A percentile compares a stretch with the other conserved stretches of the same genome.
Evolutionary conservation across 2,113 vertebrate species (phyloP).

Genomic region (Passerina amoena): DNA sequence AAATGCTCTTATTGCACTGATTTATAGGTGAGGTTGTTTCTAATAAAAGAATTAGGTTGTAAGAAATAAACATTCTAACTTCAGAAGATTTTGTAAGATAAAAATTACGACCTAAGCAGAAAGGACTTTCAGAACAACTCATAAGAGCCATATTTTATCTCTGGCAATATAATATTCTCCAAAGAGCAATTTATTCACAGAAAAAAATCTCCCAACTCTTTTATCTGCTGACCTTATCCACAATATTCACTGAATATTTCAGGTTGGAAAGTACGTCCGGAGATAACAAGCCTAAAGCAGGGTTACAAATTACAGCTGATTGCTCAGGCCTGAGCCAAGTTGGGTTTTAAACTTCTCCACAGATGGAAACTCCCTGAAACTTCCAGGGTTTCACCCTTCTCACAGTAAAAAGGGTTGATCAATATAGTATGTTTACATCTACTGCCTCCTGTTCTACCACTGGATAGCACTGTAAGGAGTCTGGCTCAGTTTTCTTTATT

Average conservation of each 20-base stretch:
- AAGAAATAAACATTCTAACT: neutral
- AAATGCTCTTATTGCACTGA: neutral
- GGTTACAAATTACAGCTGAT: neutral
- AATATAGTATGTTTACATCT: neutral
- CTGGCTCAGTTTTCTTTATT: neutral
- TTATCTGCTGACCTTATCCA: neutral
- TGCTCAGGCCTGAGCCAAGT: neutral
- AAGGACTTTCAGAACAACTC: neutral
- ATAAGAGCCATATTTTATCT: neutral
- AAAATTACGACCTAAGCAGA: neutral
- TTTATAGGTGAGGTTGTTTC: neutral
- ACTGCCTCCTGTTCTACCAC: neutral
- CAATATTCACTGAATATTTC: neutral
- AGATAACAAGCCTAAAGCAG: neutral
- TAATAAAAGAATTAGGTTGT: neutral
- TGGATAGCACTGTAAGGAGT: neutral
- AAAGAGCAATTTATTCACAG: neutral
- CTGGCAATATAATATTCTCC: neutral
- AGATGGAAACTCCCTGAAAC: neutral
- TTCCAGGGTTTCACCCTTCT: neutral
- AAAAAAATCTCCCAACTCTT: neutral
- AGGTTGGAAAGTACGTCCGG: neutral
- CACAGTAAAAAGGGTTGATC: neutral
- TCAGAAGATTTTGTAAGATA: neutral
- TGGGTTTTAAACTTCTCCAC: neutral